These are phyloP conservation scores for Apamea sordens DNA, from an alignment of 2,888 invertebrate species.

Conservation along the genomic window DNA sequence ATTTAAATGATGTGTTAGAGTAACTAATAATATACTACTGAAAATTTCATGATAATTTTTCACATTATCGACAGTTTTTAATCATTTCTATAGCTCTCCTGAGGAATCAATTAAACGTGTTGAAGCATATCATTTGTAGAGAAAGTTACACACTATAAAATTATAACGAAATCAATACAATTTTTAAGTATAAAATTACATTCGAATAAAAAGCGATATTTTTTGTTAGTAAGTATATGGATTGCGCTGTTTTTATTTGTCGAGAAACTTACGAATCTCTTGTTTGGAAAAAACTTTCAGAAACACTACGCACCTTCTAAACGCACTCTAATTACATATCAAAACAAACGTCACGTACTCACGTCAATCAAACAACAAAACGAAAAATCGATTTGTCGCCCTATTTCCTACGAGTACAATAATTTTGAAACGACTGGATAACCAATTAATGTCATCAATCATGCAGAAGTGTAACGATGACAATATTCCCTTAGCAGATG, in stretches of 20 bases:
- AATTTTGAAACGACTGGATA: constrained; percentile 4
- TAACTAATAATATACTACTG: not conserved
- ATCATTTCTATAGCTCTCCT: not conserved
- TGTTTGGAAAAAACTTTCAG: not conserved
- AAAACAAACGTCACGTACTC: constrained; percentile 49
- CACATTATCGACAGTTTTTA: not conserved
- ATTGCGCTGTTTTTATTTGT: not conserved
- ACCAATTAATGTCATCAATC: constrained; percentile 83
- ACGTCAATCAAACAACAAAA: constrained; percentile 50
- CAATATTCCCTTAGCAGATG: constrained; percentile 97
- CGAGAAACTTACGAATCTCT: not conserved
- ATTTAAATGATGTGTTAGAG: not conserved
- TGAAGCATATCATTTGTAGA: not conserved
- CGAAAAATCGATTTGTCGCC: constrained; percentile 66
- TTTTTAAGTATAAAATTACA: too few relatives aligned
- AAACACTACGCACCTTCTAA: not conserved
- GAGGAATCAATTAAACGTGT: constrained; percentile 1
- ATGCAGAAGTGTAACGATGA: constrained; percentile 94
- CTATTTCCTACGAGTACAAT: constrained; percentile 33
- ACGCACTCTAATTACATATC: constrained; percentile 10
- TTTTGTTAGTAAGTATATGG: too few relatives aligned
- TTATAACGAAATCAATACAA: not conserved
- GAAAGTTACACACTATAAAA: not conserved
- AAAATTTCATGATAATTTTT: not conserved
- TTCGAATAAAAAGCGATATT: not conserved